phyloP scores from a whole-genome alignment of 2,888 invertebrate species.

The Nysson spinosus region DNA sequence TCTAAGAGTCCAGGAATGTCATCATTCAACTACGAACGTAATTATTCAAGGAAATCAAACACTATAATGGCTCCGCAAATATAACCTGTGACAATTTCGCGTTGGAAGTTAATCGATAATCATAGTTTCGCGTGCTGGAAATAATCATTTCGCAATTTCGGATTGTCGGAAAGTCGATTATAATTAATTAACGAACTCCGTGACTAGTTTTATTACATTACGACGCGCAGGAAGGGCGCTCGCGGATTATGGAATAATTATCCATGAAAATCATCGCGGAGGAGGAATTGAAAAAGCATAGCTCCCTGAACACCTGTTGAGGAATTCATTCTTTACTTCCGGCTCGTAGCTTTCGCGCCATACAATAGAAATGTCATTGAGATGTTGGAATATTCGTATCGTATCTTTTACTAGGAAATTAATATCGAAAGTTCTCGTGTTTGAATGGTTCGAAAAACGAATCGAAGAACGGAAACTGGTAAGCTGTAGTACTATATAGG shows the following conservation, averaged over 20 bases:
- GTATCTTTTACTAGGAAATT: too few species aligned
- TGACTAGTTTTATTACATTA: too few species aligned
- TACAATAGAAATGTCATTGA: too few species aligned
- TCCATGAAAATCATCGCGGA: background rate
- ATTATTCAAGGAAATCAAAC: constrained; percentile 44
- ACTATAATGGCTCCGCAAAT: constrained; percentile 21
- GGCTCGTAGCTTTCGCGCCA: too few species aligned
- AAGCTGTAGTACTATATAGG: too few species aligned
- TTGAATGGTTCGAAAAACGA: too few species aligned
- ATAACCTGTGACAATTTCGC: constrained; percentile 4
- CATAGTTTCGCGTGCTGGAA: constrained; percentile 8
- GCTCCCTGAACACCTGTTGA: constrained; percentile 44
- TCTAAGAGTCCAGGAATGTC: background rate
- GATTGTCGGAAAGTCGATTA: constrained; percentile 4
- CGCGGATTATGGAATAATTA: background rate
- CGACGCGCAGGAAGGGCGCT: too few species aligned
- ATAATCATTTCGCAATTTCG: constrained; percentile 20
- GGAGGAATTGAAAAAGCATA: constrained; percentile 7
- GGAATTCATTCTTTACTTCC: constrained; percentile 22
- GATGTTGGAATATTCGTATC: too few species aligned
- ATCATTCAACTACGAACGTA: constrained; percentile 6
- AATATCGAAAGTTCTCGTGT: too few species aligned
- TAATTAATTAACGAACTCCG: too few species aligned
- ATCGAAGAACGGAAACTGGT: constrained; percentile 1
- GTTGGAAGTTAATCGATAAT: constrained; percentile 31